A percentile compares a stretch with the other conserved stretches of the same genome.
Conservation (phyloP, 2,888 invertebrate species). For the Zeuzera pyrina region DNA sequence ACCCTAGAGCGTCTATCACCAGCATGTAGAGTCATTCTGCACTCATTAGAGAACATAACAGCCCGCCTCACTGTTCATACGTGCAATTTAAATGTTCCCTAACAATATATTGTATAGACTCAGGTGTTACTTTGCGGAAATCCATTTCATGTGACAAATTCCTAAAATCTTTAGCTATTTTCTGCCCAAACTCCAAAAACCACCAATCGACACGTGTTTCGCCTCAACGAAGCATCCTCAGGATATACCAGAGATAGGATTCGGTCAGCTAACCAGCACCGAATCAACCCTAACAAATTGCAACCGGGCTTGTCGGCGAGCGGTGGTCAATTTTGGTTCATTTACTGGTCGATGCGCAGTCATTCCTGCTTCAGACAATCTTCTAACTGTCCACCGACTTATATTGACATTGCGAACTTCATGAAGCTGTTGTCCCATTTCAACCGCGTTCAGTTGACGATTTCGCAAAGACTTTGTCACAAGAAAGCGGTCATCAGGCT, state of each 20-base stretch:
- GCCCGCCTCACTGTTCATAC: conserved; percentile 7
- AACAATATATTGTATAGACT: conserved; percentile 10
- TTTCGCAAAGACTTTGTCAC: not conserved
- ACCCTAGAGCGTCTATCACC: conserved; percentile 7
- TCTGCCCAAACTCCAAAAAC: too few species aligned
- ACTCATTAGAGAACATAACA: conserved; percentile 11
- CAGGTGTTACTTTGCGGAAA: too few species aligned
- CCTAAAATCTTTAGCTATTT: too few species aligned
- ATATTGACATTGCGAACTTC: not conserved
- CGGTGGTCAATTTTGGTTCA: not conserved
- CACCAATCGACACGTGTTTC: too few species aligned
- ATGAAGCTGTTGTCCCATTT: not conserved
- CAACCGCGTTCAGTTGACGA: not conserved
- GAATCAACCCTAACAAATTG: not conserved
- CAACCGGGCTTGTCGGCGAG: not conserved
- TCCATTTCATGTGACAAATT: too few species aligned
- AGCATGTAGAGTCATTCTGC: conserved; percentile 4
- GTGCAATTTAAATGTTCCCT: conserved; percentile 8
- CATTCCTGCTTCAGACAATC: not conserved
- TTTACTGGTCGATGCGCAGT: not conserved
- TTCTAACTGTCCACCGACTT: not conserved
- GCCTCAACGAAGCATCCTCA: too few species aligned
- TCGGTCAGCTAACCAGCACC: too few species aligned
- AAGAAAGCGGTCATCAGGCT: not conserved
- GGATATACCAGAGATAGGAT: too few species aligned